A percentile compares a stretch with the other conserved stretches of the same genome.
phyloP scores from a whole-genome alignment of 2,888 invertebrate genomes.

The Drosophila kuntzei region DNA sequence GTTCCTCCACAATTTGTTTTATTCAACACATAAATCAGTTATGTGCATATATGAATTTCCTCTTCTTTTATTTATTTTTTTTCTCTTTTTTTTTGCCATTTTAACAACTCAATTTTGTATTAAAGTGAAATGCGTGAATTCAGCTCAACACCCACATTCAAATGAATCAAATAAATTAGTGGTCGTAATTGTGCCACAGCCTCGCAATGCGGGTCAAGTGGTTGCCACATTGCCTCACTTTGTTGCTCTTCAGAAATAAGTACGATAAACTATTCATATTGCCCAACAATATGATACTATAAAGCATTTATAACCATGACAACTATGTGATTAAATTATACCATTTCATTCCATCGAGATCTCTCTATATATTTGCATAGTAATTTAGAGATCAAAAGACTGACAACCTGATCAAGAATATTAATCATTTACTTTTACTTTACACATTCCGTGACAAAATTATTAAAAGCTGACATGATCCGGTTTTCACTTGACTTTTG shows the following conservation, averaged over 20 bases:
- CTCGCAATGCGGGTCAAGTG: constrained; percentile 63
- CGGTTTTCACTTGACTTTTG: constrained; percentile 17
- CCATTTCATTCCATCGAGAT: not conserved
- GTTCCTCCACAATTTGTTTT: constrained; percentile 8
- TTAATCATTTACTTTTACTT: constrained; percentile 24
- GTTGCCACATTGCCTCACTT: constrained; percentile 1
- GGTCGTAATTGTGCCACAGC: constrained; percentile 25
- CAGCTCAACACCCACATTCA: constrained; percentile 42
- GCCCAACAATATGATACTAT: not conserved
- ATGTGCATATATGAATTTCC: not conserved
- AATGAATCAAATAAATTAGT: constrained; percentile 25
- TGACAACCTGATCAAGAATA: constrained; percentile 26
- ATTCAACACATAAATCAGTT: not conserved
- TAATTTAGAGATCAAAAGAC: constrained; percentile 1
- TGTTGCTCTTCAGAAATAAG: not conserved
- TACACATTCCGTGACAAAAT: constrained; percentile 25
- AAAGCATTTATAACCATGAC: not conserved
- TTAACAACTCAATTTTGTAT: constrained; percentile 31
- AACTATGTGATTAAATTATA: not conserved
- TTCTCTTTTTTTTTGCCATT: constrained; percentile 23
- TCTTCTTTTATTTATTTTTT: not conserved
- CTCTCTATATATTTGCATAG: constrained; percentile 6
- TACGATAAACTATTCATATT: constrained; percentile 12
- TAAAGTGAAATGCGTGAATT: constrained; percentile 49
- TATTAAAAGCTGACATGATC: not conserved